These are phyloP conservation scores for Petrosia ficiformis DNA, from an alignment of 37 sponge, comb jelly and placozoan genomes.

Conservation along the genomic window DNA sequence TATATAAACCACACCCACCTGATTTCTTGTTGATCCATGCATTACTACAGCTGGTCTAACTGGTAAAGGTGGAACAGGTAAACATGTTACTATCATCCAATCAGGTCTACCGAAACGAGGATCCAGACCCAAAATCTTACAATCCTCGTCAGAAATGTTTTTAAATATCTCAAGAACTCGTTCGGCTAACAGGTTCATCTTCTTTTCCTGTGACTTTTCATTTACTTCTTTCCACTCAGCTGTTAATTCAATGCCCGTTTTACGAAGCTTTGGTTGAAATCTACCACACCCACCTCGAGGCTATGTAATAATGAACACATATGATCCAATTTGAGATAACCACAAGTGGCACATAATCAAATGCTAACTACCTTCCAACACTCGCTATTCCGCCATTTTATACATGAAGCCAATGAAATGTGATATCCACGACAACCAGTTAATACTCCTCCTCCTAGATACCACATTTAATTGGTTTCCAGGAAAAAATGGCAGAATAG, in stretches of 20 bases:
- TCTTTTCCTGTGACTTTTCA: constrained; percentile 96
- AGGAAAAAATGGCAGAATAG: no score
- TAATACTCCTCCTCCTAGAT: no score
- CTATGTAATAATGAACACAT: constrained; percentile 14
- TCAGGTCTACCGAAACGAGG: constrained; percentile 91
- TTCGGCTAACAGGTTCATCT: constrained; percentile 88
- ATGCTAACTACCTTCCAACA: not conserved
- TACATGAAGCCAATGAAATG: no score
- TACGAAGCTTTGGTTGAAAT: constrained; percentile 81
- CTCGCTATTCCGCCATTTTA: no score
- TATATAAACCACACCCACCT: constrained; percentile 42
- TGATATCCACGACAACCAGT: no score
- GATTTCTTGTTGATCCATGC: constrained; percentile 90
- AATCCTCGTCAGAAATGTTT: constrained; percentile 93
- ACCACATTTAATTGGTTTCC: no score
- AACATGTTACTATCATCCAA: constrained; percentile 93
- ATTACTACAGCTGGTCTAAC: constrained; percentile 97
- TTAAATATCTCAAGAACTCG: constrained; percentile 92
- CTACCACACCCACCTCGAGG: constrained; percentile 90
- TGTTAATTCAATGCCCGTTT: constrained; percentile 82
- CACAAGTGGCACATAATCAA: not conserved
- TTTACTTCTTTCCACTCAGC: constrained; percentile 96
- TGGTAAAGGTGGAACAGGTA: constrained; percentile 95
- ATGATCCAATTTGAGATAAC: not conserved
- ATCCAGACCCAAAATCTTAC: constrained; percentile 84